Conservation (phyloP, 2,113 vertebrate species). For the Ornithorhynchus anatinus region DNA sequence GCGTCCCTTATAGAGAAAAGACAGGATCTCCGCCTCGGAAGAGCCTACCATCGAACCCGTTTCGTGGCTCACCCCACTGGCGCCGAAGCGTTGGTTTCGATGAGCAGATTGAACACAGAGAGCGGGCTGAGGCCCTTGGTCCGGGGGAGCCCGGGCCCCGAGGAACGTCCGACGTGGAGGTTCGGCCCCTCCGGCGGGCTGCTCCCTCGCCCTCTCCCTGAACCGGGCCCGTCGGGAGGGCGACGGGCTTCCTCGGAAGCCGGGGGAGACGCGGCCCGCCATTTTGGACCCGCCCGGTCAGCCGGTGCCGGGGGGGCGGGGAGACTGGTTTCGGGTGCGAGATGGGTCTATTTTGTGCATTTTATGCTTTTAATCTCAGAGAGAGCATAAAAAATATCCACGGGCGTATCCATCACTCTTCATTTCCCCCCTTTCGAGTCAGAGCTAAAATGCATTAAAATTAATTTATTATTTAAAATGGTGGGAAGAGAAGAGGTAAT, state of each 20-base stretch:
- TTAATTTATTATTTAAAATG: conserved; percentile 58
- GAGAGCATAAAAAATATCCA: conserved; percentile 28
- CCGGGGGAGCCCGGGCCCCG: too few species aligned
- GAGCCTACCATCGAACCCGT: too few species aligned
- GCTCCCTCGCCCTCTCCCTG: background rate
- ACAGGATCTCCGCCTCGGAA: too few species aligned
- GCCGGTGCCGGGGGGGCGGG: too few species aligned
- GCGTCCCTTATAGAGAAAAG: too few species aligned
- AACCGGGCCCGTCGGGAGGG: background rate
- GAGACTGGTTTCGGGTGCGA: conserved; percentile 36
- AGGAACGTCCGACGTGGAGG: too few species aligned
- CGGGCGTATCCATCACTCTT: conserved; percentile 13
- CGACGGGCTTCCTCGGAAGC: background rate
- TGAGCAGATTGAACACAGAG: too few species aligned
- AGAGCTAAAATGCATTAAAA: conserved; percentile 26
- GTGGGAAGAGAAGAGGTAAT: conserved; percentile 31
- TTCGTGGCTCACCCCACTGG: too few species aligned
- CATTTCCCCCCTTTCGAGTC: conserved; percentile 20
- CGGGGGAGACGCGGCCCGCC: background rate
- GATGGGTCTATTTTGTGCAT: background rate
- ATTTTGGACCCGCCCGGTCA: background rate
- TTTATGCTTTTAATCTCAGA: conserved; percentile 36
- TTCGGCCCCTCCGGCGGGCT: too few species aligned
- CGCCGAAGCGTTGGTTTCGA: too few species aligned
- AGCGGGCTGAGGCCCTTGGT: too few species aligned